Percentiles rank a stretch among this genome's conserved stretches.
These are phyloP conservation scores for Acrobasis suavella DNA, from an alignment of 2,888 invertebrate species.

Conservation along the genomic window DNA sequence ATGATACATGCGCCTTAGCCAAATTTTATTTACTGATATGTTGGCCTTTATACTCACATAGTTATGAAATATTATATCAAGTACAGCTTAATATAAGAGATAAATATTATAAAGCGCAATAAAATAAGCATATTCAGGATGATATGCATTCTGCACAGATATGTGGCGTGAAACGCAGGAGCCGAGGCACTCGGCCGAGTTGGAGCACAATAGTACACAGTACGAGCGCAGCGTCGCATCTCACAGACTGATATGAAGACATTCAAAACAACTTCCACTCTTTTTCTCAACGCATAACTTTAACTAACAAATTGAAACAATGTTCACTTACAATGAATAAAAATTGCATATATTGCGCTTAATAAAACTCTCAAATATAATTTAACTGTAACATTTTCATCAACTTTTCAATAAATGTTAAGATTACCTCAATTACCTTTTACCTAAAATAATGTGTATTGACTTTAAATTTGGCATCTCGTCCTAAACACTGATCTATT, in stretches of 20 bases:
- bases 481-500: slow-evolving; percentile 81
- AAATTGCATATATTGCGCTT: slow-evolving; percentile 80
- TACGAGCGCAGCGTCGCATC: slow-evolving; percentile 17
- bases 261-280: slow-evolving; percentile 67
- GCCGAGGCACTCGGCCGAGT: slow-evolving; percentile 26
- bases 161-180: slow-evolving; percentile 55
- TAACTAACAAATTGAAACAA: slow-evolving; percentile 82
- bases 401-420: slow-evolving; percentile 80
- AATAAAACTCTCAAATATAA: slow-evolving; percentile 83
- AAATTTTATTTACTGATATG: slow-evolving; percentile 72
- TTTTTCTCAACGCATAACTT: slow-evolving; percentile 77
- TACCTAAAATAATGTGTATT: slow-evolving; percentile 85
- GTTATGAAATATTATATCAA: slow-evolving; percentile 55
- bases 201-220: not conserved
- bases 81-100: slow-evolving; percentile 64
- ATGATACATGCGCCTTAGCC: slow-evolving; percentile 64
- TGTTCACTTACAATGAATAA: slow-evolving; percentile 80
- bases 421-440: slow-evolving; percentile 80
- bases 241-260: slow-evolving; percentile 33
- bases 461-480: slow-evolving; percentile 87
- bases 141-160: slow-evolving; percentile 76
- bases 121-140: slow-evolving; percentile 58
- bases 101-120: slow-evolving; percentile 65
- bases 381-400: slow-evolving; percentile 81
- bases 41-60: slow-evolving; percentile 64